phyloP scores from a whole-genome alignment of 92 coral and sea anemone species.

The Siderastrea siderea region DNA sequence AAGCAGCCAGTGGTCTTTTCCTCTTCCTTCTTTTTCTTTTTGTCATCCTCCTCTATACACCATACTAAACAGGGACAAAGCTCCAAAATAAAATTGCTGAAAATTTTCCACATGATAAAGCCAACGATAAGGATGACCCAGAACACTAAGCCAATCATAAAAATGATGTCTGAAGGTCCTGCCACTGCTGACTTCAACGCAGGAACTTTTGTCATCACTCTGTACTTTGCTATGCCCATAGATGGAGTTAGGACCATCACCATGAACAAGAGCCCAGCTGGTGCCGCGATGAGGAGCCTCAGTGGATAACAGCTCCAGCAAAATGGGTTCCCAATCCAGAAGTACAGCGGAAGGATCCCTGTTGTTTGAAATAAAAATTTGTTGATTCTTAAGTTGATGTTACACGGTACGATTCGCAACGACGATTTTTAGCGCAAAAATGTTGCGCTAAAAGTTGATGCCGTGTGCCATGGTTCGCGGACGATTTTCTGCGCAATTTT shows the following conservation, averaged over 20 bases:
- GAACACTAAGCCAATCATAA: constrained; percentile 83
- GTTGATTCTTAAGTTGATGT: not conserved
- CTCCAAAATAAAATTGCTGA: constrained; percentile 75
- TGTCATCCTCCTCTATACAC: constrained; percentile 74
- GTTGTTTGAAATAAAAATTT: not conserved
- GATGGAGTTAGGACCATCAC: constrained; percentile 79
- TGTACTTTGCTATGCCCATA: constrained; percentile 84
- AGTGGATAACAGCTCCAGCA: constrained; percentile 92
- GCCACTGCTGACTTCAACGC: constrained; percentile 57
- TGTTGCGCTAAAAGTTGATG: not conserved
- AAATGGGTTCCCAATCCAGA: constrained; percentile 92
- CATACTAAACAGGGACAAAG: constrained; percentile 86
- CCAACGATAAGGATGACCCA: constrained; percentile 71
- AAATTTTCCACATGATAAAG: constrained; percentile 61
- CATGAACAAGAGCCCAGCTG: constrained; percentile 75
- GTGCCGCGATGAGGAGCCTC: constrained; percentile 77
- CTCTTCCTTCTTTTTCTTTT: constrained; percentile 53
- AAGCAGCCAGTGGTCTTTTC: constrained; percentile 77
- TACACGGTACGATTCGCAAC: not conserved
- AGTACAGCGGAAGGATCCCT: constrained; percentile 88
- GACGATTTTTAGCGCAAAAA: not conserved
- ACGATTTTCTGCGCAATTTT: not conserved
- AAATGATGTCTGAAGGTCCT: constrained; percentile 77
- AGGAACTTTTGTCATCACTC: constrained; percentile 76
- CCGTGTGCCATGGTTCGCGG: not conserved